Conservation (phyloP, 1,140 invertebrate genomes). For the Aethina tumida region DNA sequence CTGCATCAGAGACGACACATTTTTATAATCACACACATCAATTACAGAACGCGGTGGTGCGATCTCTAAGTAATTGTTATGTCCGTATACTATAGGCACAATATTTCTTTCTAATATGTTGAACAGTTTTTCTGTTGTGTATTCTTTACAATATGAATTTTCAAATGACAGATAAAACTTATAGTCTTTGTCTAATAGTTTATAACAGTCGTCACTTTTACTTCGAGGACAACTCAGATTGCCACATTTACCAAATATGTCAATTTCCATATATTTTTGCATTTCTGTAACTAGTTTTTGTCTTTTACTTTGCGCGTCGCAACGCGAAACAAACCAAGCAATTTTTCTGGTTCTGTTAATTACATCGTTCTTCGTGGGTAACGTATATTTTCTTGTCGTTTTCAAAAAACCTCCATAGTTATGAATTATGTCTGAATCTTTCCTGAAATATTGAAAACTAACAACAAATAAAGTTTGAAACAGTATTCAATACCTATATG, state of each 20-base stretch:
- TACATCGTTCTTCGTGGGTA: slow-evolving; percentile 14
- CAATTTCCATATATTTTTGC: slow-evolving; percentile 45
- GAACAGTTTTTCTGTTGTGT: too few relatives aligned
- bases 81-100: too few relatives aligned
- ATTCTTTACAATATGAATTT: too few relatives aligned
- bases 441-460: slow-evolving; percentile 3
- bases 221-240: slow-evolving; percentile 28
- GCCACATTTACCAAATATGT: slow-evolving; percentile 59
- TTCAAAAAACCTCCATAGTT: slow-evolving; percentile 8
- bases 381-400: slow-evolving; percentile 2
- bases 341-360: slow-evolving; percentile 36
- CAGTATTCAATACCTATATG: slow-evolving; percentile 2
- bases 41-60: too few relatives aligned
- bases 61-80: too few relatives aligned
- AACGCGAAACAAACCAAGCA: slow-evolving; percentile 54
- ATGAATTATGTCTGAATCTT: slow-evolving; percentile 12
- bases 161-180: too few relatives aligned
- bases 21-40: too few relatives aligned
- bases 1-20: too few relatives aligned
- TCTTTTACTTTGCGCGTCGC: slow-evolving; percentile 41
- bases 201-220: slow-evolving; percentile 33
- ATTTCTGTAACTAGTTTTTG: slow-evolving; percentile 44
- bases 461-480: not conserved
- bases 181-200: slow-evolving; percentile 35
- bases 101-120: too few relatives aligned